A percentile compares a stretch with the other conserved stretches of the same genome.
Evolutionary conservation across 2,113 vertebrate species (phyloP).

Genomic region (Archilochus colubris): DNA sequence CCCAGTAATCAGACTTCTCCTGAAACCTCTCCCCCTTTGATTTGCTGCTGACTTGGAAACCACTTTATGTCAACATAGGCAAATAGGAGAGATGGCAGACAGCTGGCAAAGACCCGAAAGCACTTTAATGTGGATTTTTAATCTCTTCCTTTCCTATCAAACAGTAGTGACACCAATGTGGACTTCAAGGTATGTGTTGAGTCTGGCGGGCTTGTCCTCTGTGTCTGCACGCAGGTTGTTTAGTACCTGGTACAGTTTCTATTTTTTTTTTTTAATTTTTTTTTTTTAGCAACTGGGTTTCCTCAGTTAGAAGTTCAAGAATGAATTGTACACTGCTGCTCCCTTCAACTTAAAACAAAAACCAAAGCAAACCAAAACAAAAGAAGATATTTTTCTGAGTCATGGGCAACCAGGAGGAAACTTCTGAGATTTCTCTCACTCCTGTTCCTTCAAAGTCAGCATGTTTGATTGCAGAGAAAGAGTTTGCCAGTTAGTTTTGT

Average conservation of each 20-base stretch:
- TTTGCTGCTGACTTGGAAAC: not conserved
- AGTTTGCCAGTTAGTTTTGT: conserved; percentile 24
- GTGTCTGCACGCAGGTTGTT: not conserved
- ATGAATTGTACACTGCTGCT: not conserved
- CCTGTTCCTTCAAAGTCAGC: conserved; percentile 1
- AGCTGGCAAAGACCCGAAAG: conserved; percentile 18
- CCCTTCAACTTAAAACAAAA: not conserved
- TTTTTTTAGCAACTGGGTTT: not conserved
- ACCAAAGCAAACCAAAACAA: not conserved
- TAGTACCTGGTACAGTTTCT: not conserved
- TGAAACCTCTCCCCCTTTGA: not conserved
- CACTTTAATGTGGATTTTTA: not conserved
- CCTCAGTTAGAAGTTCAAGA: not conserved
- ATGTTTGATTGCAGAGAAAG: not conserved
- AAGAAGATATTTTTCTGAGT: not conserved
- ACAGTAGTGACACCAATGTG: not conserved
- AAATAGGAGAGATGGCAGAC: not conserved
- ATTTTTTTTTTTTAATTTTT: not conserved
- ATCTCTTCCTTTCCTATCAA: conserved; percentile 20
- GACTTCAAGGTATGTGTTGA: not conserved
- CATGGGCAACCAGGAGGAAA: not conserved
- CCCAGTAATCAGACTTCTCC: not conserved
- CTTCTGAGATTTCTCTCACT: not conserved
- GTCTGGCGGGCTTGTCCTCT: not conserved
- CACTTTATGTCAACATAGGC: not conserved